Base-by-base conservation (phyloP, 2,113 vertebrate species). In the Cebus imitator region DNA sequence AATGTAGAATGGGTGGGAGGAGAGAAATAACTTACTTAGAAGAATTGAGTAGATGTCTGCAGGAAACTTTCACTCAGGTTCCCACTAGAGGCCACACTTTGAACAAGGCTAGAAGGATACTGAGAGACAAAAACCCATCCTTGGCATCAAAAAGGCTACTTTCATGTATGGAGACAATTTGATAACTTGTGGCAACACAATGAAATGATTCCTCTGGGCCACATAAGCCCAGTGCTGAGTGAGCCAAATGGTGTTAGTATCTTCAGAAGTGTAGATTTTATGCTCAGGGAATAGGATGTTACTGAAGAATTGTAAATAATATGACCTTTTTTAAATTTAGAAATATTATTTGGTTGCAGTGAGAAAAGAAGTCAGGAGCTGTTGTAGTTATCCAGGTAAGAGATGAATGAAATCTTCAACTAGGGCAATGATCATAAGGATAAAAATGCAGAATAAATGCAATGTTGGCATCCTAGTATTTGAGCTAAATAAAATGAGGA, bases 1-100 rank as follows among this genome's bases (percentile, higher is more conserved):
- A 82, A 90, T 95, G 88, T 87, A 95, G 81, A 95, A 73, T 95
- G 35, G 27, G 17, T 75, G 9, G 8, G 16, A 82, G 55, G 20
- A 73, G 52, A 95, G 37, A 58, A 86, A 68, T 40, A 72, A 87
- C 16, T 23, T 32, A 73, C 82, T 95, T 37, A 73, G 18, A 70
- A 45, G 58, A 90, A 96, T 2, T 64, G 70, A 91, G 43, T 66
- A 55, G 80, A 75, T 78, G 64, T 80, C 87, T 72, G 1, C 52
- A 52, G 84, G 30, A 61, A 85, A 66, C 18, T 84, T 91, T 86
- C n/a, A 37, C 45, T 95, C 57, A 83, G 43, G 16, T 57, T 68
- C 52, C 83, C 81, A 55, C 40, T 88, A 35, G 12, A 78, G 80
- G 32, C 20, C 23, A 86, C 3, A 8, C 12, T 87, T 73, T 92